A percentile compares a stretch with the other conserved stretches of the same genome.
phyloP scores from a whole-genome alignment of 2,888 invertebrate genomes.

The Xiphydria camelus region DNA sequence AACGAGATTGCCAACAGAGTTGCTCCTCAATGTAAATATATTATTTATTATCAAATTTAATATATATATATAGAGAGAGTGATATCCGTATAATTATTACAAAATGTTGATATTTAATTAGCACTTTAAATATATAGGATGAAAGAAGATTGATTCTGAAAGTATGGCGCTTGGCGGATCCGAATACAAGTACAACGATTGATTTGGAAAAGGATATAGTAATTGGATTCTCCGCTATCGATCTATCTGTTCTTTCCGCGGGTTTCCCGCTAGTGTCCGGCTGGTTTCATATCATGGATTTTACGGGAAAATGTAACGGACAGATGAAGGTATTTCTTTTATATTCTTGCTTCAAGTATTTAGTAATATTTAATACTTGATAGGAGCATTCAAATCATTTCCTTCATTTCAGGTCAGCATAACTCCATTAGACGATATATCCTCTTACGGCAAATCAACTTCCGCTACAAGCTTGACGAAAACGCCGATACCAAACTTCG shows the following conservation, averaged over 20 bases:
- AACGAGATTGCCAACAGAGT: conserved; percentile 58
- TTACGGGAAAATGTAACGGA: conserved; percentile 61
- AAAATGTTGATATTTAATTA: no score
- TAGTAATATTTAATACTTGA: conserved; percentile 3
- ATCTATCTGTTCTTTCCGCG: conserved; percentile 61
- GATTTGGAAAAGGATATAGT: conserved; percentile 64
- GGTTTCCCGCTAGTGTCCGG: conserved; percentile 63
- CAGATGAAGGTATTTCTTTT: conserved; percentile 62
- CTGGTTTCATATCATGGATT: conserved; percentile 70
- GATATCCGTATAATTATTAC: no score
- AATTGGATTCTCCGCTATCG: conserved; percentile 65
- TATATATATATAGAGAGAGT: no score
- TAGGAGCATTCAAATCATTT: neutral
- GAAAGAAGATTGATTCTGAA: conserved; percentile 65
- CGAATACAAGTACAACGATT: conserved; percentile 56
- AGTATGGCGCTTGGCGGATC: conserved; percentile 63
- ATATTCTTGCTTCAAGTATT: neutral
- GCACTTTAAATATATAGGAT: conserved; percentile 57
- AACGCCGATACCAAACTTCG: conserved; percentile 15
- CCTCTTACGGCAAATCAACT: conserved; percentile 34
- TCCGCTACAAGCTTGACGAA: conserved; percentile 22
- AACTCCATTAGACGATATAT: conserved; percentile 61
- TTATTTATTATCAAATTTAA: no score
- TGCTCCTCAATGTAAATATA: conserved; percentile 62
- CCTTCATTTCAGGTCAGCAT: conserved; percentile 58